Evolutionary conservation across 2,113 vertebrate species (phyloP).

Genomic region (Triplophysa rosa): DNA sequence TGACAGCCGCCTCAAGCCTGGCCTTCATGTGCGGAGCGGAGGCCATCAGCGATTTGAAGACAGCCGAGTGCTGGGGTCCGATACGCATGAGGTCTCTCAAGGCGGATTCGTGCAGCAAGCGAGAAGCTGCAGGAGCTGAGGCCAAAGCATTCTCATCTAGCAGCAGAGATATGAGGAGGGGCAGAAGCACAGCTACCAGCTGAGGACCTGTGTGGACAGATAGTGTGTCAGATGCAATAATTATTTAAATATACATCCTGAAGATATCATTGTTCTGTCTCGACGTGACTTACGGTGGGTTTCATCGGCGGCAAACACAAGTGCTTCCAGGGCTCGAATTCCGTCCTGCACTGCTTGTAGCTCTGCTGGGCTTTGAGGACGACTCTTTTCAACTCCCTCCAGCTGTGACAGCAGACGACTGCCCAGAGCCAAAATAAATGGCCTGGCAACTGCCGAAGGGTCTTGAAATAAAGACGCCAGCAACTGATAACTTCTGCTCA

Average conservation of each 20-base stretch:
- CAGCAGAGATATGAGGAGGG: slow-evolving; percentile 89
- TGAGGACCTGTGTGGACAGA: slow-evolving; percentile 73
- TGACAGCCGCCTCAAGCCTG: slow-evolving; percentile 87
- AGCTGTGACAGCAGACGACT: slow-evolving; percentile 78
- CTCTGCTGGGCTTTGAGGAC: slow-evolving; percentile 81
- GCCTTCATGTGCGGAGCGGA: slow-evolving; percentile 85
- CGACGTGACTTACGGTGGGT: slow-evolving; percentile 72
- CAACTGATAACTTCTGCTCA: slow-evolving; percentile 83
- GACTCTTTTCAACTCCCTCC: slow-evolving; percentile 79
- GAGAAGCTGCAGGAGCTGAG: slow-evolving; percentile 76
- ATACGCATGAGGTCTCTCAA: slow-evolving; percentile 88
- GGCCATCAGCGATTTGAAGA: slow-evolving; percentile 85
- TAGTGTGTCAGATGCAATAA: too few relatives aligned
- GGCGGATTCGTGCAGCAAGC: slow-evolving; percentile 85
- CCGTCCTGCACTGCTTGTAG: slow-evolving; percentile 84
- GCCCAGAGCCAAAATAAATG: slow-evolving; percentile 84
- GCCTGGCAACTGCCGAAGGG: slow-evolving; percentile 75
- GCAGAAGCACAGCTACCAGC: slow-evolving; percentile 81
- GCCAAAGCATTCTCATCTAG: slow-evolving; percentile 87
- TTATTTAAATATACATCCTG: too few relatives aligned
- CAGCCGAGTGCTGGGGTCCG: slow-evolving; percentile 81
- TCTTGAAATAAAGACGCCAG: slow-evolving; percentile 86
- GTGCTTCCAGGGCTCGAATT: slow-evolving; percentile 77
- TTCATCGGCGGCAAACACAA: slow-evolving; percentile 80
- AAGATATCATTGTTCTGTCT: too few relatives aligned